Evolutionary conservation across 2,888 invertebrate genomes (phyloP).

Genomic region (Sinhomidia bicolor): DNA sequence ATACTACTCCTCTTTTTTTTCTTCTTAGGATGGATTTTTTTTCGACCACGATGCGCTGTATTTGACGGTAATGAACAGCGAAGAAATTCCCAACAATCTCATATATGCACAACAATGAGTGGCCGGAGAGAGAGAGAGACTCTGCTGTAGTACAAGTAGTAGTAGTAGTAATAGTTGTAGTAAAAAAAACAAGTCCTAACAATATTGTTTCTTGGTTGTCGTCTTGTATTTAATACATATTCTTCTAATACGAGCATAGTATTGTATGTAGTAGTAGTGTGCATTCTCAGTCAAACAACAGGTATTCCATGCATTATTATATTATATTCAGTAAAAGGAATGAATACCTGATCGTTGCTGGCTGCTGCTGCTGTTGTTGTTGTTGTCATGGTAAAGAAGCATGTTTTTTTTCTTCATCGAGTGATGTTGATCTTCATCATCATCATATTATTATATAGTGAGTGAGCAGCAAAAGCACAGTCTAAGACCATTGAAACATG

Average conservation of each 20-base stretch:
- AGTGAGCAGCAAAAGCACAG: constrained; percentile 47
- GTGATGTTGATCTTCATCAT: too few relatives aligned
- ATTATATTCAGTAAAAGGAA: too few relatives aligned
- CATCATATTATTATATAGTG: too few relatives aligned
- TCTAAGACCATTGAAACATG: background rate
- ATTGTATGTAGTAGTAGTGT: constrained; percentile 42
- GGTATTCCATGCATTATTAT: constrained; percentile 60
- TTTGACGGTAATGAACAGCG: constrained; percentile 71
- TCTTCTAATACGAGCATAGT: constrained; percentile 20
- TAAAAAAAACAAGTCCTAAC: constrained; percentile 64
- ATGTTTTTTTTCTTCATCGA: constrained; percentile 25
- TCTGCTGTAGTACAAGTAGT: too few relatives aligned
- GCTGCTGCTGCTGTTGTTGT: background rate
- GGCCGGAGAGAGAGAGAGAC: too few relatives aligned
- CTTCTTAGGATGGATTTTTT: background rate
- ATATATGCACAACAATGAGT: constrained; percentile 56
- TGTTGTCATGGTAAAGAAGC: background rate
- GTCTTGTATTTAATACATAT: too few relatives aligned
- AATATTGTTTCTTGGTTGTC: too few relatives aligned
- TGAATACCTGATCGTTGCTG: too few relatives aligned
- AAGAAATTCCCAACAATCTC: constrained; percentile 73
- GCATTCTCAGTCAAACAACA: too few relatives aligned
- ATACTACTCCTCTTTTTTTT: background rate
- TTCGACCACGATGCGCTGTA: constrained; percentile 52
- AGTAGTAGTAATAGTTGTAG: too few relatives aligned